These are phyloP conservation scores for Platycercus adscitus DNA, from an alignment of 2,113 vertebrate species.

Conservation along the genomic window DNA sequence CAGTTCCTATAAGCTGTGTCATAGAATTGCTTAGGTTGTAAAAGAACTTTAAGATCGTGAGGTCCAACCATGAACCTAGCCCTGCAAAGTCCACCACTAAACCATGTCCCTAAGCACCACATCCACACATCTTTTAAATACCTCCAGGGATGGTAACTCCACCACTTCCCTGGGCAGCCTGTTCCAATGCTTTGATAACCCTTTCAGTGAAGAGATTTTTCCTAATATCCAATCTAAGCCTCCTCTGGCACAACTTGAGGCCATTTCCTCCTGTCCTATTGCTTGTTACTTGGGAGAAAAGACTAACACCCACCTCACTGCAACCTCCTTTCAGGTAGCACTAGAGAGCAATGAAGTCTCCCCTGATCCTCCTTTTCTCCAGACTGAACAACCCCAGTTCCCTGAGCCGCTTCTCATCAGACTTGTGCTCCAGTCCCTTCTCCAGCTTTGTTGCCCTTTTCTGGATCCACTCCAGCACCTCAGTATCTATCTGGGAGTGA, in stretches of 20 bases:
- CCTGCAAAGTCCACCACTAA: background rate
- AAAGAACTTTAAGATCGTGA: background rate
- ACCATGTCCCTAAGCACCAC: background rate
- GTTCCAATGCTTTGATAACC: background rate
- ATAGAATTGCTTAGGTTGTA: background rate
- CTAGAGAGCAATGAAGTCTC: background rate
- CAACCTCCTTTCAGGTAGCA: background rate
- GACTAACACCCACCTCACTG: background rate
- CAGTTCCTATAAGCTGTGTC: background rate
- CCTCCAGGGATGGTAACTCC: background rate
- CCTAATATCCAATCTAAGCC: background rate
- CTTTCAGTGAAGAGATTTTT: background rate
- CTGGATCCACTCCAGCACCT: background rate
- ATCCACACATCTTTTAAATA: background rate
- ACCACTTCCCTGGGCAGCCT: background rate
- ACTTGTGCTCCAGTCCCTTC: background rate
- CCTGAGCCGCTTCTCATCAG: background rate
- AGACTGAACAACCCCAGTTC: background rate
- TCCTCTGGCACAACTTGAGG: background rate
- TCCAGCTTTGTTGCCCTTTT: background rate
- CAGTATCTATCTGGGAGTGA: background rate
- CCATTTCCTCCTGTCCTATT: background rate
- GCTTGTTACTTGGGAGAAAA: background rate
- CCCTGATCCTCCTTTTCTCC: background rate
- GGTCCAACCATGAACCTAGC: rapidly evolving